Base-by-base conservation (phyloP, 2,113 vertebrate species). In the Pseudorectes ferrugineus region DNA sequence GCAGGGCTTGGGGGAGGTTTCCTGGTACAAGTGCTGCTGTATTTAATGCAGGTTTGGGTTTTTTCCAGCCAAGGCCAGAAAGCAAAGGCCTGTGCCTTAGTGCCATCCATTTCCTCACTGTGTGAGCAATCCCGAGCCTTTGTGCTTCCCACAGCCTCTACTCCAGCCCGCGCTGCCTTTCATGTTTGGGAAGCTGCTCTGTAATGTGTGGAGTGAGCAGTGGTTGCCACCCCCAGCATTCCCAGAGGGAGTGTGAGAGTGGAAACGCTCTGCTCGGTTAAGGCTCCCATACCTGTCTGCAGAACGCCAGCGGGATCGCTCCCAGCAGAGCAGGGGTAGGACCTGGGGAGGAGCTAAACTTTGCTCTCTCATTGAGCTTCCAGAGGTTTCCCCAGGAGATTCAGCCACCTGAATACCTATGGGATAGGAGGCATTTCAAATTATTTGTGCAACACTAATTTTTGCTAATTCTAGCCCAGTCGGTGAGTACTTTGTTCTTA, bases 271-370 rank as follows among this genome's bases (percentile, higher is more conserved):
- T 51, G 43, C 43, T 74, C 1, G 0, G 15, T 46, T 15, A 55
- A 54, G 31, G 14, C 45, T 68, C 28, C 0, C 1, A 8, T 62
- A 21, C 12, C 45, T 63, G 0, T 12, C 61, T 74, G n/a, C 18
- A 49, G 9, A 81, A 22, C 2, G 7, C 11, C 20, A 6, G 11
- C 11, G 2, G 91, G 57, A 20, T 59, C 0, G 0, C 9, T 31
- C 49, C 49, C 77, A 40, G 38, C 11, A 3, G 23, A n/a, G 71
- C 74, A 54, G 46, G 40, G 51, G 10, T 2, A 11, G 22, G 11
- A 43, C 48, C 31, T 24, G 0, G 11, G 38, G 38, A 25, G 29
- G 7, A 45, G 31, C 83, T 68, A 24, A 77, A 3, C 29, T 58
- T 63, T 62, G 33, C 59, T 81, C 33, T 62, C 22, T 61, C 46